Evolutionary conservation across 2,797 vertebrate genomes (phyloP), one percentile per base, ranked within the genome.

Genomic region (Rhynchonycteris naso): DNA sequence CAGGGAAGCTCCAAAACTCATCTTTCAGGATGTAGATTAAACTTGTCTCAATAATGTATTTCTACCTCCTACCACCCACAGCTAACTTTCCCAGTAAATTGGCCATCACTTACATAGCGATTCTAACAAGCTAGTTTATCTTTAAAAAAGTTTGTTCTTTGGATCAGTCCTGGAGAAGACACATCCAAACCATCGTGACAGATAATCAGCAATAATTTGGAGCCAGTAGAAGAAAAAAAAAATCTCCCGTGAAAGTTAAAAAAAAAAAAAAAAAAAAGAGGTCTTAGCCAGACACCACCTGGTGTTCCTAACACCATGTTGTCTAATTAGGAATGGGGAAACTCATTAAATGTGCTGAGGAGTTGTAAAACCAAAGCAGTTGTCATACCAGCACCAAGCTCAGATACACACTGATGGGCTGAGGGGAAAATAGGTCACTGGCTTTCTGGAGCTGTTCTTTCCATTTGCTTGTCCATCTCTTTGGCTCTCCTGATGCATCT

Each of bases 251-350:
- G 30, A 30, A 92, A 69, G 35, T 68, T 81, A 38, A 66, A 61
- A 69, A 59, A 54, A 54, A 22, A 43, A 69, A 78, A 54, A 74
- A 75, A 11, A 59, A 68, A 71, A 50, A 75, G 19, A 91, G 84
- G 59, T 88, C 47, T 90, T 88, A 84, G 69, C 47, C n/a, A 93
- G 76, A 93, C 43, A 93, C 72, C 88, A 90, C 74, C 92, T 90
- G 66, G 59, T 92, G 69, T 86, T 85, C 43, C 54, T 86, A 95
- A 79, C 33, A 85, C 69, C 38, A 22, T 13, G 43, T 76, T 88
- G n/a, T 96, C 93, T 91, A 83, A 52, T 94, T 83, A 94, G 69
- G 65, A 26, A 68, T 0, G 14, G 38, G 38, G 38, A 78, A 82
- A 59, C 54, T 86, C 69, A 66, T 89, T 95, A 81, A 74, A 58